Evolutionary conservation across 1,140 invertebrate species (phyloP).

Genomic region (Heliconius himera): DNA sequence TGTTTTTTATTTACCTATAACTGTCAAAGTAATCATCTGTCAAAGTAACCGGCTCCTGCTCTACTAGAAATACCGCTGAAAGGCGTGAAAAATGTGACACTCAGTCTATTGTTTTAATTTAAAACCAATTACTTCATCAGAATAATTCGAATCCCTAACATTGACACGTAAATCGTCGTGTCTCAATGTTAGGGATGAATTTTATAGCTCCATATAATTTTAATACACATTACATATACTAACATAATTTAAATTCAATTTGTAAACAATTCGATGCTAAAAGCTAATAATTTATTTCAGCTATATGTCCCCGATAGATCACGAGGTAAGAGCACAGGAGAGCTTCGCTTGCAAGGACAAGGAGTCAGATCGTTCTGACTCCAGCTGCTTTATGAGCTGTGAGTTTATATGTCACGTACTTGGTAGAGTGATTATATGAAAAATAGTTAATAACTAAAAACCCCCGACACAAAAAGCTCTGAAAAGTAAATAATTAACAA

Average conservation of each 20-base stretch:
- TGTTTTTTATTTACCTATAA: too few species aligned
- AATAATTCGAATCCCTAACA: too few species aligned
- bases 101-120: too few species aligned
- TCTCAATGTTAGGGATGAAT: too few species aligned
- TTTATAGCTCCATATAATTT: background rate
- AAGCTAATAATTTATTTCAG: conserved; percentile 56
- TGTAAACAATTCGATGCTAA: background rate
- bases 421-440: conserved; percentile 32
- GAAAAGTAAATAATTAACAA: too few species aligned
- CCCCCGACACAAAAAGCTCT: too few species aligned
- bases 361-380: conserved; percentile 86
- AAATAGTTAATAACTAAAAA: background rate
- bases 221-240: background rate
- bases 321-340: conserved; percentile 81
- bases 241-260: background rate
- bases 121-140: too few species aligned
- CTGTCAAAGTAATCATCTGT: too few species aligned
- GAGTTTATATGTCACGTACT: conserved; percentile 62
- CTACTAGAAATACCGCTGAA: too few species aligned
- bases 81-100: too few species aligned
- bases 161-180: too few species aligned
- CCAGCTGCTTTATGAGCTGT: conserved; percentile 85
- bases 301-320: conserved; percentile 84
- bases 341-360: conserved; percentile 85
- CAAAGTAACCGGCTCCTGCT: too few species aligned